Evolutionary conservation across 1,140 invertebrate genomes (phyloP), one percentile per base, ranked within the genome.

Genomic region (Procambarus virginalis): DNA sequence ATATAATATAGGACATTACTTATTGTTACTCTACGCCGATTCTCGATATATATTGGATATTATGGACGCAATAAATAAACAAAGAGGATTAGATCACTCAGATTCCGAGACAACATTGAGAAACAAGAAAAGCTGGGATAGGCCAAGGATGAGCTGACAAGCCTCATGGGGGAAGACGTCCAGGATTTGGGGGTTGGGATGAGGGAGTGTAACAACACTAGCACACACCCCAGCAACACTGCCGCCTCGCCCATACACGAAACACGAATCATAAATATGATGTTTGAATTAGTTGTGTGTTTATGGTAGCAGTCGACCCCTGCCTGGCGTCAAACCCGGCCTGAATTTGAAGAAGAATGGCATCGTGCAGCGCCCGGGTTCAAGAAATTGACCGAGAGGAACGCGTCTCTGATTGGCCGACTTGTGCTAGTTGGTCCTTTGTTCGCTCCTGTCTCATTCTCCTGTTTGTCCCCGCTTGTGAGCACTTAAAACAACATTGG

Each of bases 51-150:
- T 20, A 12, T 20, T 64, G 20, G 20, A 64, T 4, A 64, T 12
- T 49, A 34, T 55, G 12, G 22, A 76, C 73, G 22, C 22, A 84
- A 85, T 55, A 55, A 55, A 55, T 5, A 55, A 55, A 55, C 51
- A 55, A 76, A 34, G 46, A 87, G 45, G 60, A 87, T 46, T 55
- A 83, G 86, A 77, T 76, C 86, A 89, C 86, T 83, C 86, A 83
- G 51, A 83, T 76, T 76, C 86, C 81, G 86, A 89, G 70, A 55
- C 86, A 83, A 83, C 86, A 89, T 83, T 64, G 86, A 89, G 73
- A 89, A 89, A 89, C 70, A 89, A 89, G 86, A 83, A 80, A 89
- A 89, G 86, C 86, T 34, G 68, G 86, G 80, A 83, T 60, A 81
- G 77, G 77, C 77, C 64, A 55, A 20, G 51, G 86, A 68, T 80